These are phyloP conservation scores for Styela clava DNA, from an alignment of 23 tunicate species.

Conservation along the genomic window DNA sequence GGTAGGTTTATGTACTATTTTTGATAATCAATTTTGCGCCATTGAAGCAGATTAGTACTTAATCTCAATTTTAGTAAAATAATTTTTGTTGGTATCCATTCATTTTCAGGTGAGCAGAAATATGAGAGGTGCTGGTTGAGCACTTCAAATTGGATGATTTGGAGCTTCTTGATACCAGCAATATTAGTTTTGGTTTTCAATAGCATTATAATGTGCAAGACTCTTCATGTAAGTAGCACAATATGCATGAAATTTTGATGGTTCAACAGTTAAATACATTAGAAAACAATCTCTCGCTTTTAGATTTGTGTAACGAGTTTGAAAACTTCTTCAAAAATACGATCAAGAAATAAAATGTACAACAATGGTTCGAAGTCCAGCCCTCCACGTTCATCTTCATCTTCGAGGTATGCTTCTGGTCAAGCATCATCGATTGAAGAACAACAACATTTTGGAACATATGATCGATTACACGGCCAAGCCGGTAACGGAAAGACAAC, in stretches of 20 bases:
- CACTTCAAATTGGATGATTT: slow-evolving; percentile 60
- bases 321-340: not conserved
- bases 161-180: slow-evolving; percentile 80
- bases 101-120: slow-evolving; percentile 26
- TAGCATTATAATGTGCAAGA: slow-evolving; percentile 57
- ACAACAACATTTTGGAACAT: not conserved
- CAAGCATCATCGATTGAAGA: not conserved
- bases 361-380: not conserved
- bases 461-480: slow-evolving; percentile 23
- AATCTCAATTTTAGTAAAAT: too few relatives aligned
- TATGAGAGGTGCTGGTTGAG: slow-evolving; percentile 72
- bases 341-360: slow-evolving; percentile 6
- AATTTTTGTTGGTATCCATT: too few relatives aligned
- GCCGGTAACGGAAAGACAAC: not conserved
- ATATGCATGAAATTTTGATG: too few relatives aligned
- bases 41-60: too few relatives aligned
- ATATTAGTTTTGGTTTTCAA: slow-evolving; percentile 53
- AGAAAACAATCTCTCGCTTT: too few relatives aligned
- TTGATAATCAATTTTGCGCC: too few relatives aligned
- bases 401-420: not conserved
- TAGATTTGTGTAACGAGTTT: slow-evolving; percentile 33
- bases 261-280: too few relatives aligned
- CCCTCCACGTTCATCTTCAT: not conserved
- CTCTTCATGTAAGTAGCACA: slow-evolving; percentile 41
- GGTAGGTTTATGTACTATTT: too few relatives aligned